Conservation (phyloP, 1,140 invertebrate species). For the Caenorhabditis briggsae region DNA sequence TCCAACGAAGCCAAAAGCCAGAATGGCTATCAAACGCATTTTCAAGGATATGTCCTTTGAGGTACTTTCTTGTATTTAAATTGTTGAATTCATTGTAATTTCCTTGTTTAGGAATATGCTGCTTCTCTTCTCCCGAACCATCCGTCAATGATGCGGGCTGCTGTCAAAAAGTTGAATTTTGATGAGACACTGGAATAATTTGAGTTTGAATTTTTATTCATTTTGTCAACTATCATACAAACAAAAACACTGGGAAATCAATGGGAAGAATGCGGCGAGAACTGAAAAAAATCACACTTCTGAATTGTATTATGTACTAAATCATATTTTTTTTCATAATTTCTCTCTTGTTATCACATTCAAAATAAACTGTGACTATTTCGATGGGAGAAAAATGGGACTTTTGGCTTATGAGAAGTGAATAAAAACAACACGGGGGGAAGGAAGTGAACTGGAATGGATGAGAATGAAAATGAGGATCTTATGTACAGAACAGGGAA, state of each 20-base stretch:
- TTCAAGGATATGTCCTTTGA: constrained; percentile 37
- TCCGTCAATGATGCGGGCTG: background rate
- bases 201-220: background rate
- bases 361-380: background rate
- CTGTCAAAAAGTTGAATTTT: constrained; percentile 38
- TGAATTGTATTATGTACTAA: constrained; percentile 22
- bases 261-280: background rate
- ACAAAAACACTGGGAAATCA: background rate
- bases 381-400: background rate
- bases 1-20: constrained; percentile 13
- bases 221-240: constrained; percentile 8
- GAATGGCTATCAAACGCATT: constrained; percentile 33
- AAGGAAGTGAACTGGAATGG: background rate
- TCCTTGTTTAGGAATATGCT: constrained; percentile 11
- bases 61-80: background rate
- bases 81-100: background rate
- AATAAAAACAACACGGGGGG: background rate
- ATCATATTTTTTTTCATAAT: background rate
- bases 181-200: constrained; percentile 8
- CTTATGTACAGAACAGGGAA: constrained; percentile 1
- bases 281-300: background rate
- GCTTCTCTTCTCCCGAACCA: constrained; percentile 39
- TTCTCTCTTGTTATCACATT: background rate
- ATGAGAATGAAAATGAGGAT: constrained; percentile 1
- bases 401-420: background rate